Base-by-base conservation (phyloP, 2,113 vertebrate species). In the Sardina pilchardus region DNA sequence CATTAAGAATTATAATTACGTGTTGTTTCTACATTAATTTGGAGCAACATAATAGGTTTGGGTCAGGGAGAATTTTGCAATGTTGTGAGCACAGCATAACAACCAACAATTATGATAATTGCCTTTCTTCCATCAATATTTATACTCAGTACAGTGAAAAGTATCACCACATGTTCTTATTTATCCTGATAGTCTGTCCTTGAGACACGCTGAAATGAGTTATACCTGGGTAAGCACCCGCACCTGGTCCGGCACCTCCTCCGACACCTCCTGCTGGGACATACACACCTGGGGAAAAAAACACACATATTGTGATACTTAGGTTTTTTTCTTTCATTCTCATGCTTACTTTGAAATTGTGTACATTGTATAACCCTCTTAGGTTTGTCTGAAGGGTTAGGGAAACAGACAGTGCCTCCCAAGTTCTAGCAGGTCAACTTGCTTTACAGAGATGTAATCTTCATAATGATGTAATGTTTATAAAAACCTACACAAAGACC, bases 181-280 rank as follows among this genome's bases (percentile, higher is more conserved):
- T 75, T 75, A 36, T 75, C 26, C 67, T 34, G 30, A 75, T 75
- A 75, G 36, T 75, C 4, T 75, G 26, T 36, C 67, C 39, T 36
- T 75, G 67, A 78, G 3, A 6, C 47, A 85, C 30, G 81, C 42
- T 84, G 81, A 88, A 89, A 47, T 36, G 21, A 85, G 6, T 39
- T 48, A 91, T 93, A 96, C 95, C 94, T 94, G 93, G 94, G 90
- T 91, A 94, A 85, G 88, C 85, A 89, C 92, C 94, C 88, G 90
- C 88, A 75, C 94, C 93, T 86, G 89, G 88, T 89, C 90, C 90
- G 59, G 50, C 39, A 6, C 89, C 93, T 87, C 92, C 94, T 67
- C 90, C 84, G 34, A 86, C 84, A 84, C 82, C 87, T 30, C 85
- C 94, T 53, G 92, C 84, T 87, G 95, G 95, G 50, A 94, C 44